These are phyloP conservation scores for Athene noctua DNA, from an alignment of 2,113 vertebrate genomes.

Conservation along the genomic window DNA sequence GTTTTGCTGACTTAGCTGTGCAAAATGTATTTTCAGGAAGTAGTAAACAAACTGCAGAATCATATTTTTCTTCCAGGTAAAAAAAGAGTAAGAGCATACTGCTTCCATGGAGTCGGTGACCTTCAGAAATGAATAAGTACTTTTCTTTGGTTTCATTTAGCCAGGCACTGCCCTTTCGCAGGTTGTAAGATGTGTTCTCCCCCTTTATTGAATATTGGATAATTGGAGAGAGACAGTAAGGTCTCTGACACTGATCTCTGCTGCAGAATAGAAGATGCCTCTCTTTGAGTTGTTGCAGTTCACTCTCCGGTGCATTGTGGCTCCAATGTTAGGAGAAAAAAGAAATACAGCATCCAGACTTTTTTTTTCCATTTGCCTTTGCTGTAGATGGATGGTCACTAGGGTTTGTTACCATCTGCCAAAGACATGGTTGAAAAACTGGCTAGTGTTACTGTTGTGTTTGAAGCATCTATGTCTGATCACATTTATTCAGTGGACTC, in stretches of 20 bases:
- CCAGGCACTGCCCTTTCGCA: neutral
- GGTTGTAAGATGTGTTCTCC: neutral
- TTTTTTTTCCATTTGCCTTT: neutral
- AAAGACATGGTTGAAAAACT: neutral
- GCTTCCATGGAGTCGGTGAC: slow-evolving; percentile 15
- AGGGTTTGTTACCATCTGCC: neutral
- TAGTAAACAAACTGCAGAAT: slow-evolving; percentile 56
- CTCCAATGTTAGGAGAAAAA: neutral
- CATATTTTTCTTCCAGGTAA: neutral
- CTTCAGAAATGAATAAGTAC: slow-evolving; percentile 60
- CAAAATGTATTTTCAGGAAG: slow-evolving; percentile 1
- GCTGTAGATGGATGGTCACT: neutral
- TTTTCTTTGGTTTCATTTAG: slow-evolving; percentile 1
- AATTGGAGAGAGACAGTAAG: neutral
- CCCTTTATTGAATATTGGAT: neutral
- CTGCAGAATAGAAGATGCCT: neutral
- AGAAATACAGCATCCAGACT: neutral
- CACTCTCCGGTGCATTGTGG: neutral
- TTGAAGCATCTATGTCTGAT: neutral
- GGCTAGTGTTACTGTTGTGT: neutral
- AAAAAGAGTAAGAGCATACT: neutral
- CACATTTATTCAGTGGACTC: neutral
- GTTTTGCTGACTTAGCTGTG: neutral
- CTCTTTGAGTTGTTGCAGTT: neutral
- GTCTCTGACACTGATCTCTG: neutral